Conservation (phyloP, 2,113 vertebrate species). For the Calidris pugnax region DNA sequence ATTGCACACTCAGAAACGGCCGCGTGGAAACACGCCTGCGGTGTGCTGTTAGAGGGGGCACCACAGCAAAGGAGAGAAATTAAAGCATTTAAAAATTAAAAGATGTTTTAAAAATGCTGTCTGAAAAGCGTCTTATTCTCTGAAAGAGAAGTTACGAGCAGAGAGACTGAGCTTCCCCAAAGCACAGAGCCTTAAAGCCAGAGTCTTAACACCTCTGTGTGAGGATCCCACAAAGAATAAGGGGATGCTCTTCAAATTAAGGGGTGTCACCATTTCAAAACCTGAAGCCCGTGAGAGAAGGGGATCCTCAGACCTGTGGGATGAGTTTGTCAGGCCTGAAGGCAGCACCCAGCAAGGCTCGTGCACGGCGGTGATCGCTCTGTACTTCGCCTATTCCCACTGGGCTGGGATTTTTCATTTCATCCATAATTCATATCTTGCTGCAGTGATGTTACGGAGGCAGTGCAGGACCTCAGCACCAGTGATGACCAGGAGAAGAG, state of each 20-base stretch:
- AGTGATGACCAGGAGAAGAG: not conserved
- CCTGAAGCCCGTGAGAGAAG: not conserved
- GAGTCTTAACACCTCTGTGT: not conserved
- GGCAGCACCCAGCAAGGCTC: not conserved
- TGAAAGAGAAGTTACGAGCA: not conserved
- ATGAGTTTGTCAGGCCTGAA: not conserved
- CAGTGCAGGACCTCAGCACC: not conserved
- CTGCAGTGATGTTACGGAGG: not conserved
- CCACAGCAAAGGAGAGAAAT: not conserved
- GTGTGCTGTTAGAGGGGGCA: not conserved
- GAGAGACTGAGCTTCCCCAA: not conserved
- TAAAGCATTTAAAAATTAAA: conserved; percentile 49
- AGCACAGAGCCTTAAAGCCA: not conserved
- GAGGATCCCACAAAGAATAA: not conserved
- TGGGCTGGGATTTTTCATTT: conserved; percentile 25
- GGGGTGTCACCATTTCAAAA: not conserved
- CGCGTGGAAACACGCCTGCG: not conserved
- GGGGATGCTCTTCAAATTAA: not conserved
- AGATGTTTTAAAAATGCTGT: not conserved
- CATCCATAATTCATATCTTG: conserved; percentile 66
- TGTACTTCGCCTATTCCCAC: conserved; percentile 49
- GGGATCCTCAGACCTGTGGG: not conserved
- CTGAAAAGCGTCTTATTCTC: not conserved
- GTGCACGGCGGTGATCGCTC: not conserved
- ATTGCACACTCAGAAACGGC: conserved; percentile 5